Conservation (phyloP, 2,797 vertebrate species). For the Thamnophis elegans region DNA sequence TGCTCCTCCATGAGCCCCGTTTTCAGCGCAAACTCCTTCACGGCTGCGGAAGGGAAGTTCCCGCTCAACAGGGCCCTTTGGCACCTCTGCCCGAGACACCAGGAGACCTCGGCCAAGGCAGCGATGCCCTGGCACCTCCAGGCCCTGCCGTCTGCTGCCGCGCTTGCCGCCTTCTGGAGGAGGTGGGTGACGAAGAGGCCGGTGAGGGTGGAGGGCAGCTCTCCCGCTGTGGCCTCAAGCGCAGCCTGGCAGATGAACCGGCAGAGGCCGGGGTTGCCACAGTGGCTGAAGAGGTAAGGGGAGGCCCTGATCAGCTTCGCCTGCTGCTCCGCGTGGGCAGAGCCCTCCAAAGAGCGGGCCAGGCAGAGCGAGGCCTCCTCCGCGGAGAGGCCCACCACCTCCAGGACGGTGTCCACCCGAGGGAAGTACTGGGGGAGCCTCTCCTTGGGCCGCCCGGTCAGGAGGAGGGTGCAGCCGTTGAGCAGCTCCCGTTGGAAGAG, state of each 20-base stretch:
- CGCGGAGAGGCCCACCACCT: slow-evolving; percentile 80
- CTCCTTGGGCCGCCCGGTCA: slow-evolving; percentile 80
- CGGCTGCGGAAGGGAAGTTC: slow-evolving; percentile 51
- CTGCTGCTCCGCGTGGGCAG: slow-evolving; percentile 46
- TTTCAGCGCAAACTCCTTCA: slow-evolving; percentile 73
- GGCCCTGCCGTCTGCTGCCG: neutral
- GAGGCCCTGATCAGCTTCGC: slow-evolving; percentile 67
- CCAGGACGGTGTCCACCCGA: slow-evolving; percentile 80
- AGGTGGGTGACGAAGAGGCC: slow-evolving; percentile 77
- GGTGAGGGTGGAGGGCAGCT: slow-evolving; percentile 82
- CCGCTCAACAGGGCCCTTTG: slow-evolving; percentile 58
- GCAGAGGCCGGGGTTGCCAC: slow-evolving; percentile 84
- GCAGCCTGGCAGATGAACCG: slow-evolving; percentile 75
- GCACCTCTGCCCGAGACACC: slow-evolving; percentile 78
- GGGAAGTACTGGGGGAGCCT: slow-evolving; percentile 76
- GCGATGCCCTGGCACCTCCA: slow-evolving; percentile 53
- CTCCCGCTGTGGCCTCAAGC: slow-evolving; percentile 37
- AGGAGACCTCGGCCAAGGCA: slow-evolving; percentile 77
- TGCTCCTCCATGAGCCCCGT: slow-evolving; percentile 67
- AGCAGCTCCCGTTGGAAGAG: slow-evolving; percentile 86
- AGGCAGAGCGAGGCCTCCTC: slow-evolving; percentile 76
- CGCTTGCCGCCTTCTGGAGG: slow-evolving; percentile 55
- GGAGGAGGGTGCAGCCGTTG: slow-evolving; percentile 82
- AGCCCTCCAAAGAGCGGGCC: slow-evolving; percentile 73
- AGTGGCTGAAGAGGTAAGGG: slow-evolving; percentile 78